Conservation (phyloP, 1,140 invertebrate species). For the Globodera rostochiensis region DNA sequence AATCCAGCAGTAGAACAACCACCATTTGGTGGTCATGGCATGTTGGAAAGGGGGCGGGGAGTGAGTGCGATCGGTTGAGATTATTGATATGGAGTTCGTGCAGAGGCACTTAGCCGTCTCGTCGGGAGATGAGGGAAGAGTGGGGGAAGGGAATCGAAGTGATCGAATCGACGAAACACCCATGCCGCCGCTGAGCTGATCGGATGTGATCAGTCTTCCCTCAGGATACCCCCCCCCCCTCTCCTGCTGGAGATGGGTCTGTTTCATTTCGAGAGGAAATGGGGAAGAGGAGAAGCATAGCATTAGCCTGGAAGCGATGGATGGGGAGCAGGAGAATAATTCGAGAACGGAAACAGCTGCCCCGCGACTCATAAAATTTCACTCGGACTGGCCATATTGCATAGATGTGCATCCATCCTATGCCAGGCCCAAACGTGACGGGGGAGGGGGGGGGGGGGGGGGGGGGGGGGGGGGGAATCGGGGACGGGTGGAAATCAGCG, state of each 20-base stretch:
- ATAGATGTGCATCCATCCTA: not conserved
- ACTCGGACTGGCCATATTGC: not conserved
- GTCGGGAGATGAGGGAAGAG: no score
- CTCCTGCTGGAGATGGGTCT: not conserved
- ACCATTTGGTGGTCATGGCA: no score
- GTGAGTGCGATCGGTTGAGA: not conserved
- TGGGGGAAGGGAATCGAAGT: no score
- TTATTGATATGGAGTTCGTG: conserved; percentile 2
- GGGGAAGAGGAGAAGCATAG: not conserved
- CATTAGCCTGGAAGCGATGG: not conserved
- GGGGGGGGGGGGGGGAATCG: no score
- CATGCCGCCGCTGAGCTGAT: no score
- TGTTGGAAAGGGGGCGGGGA: no score
- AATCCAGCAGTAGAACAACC: not conserved
- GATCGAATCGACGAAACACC: no score
- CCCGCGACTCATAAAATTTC: not conserved
- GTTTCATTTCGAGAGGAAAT: not conserved
- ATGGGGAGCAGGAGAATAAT: not conserved
- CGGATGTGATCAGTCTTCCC: no score
- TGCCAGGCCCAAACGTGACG: no score
- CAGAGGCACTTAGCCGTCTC: not conserved
- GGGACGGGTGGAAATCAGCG: no score
- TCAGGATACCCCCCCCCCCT: no score
- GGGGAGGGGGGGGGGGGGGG: not conserved
- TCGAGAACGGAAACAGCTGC: not conserved